phyloP scores from a whole-genome alignment of 2,113 vertebrate genomes.

The Anseranas semipalmata region DNA sequence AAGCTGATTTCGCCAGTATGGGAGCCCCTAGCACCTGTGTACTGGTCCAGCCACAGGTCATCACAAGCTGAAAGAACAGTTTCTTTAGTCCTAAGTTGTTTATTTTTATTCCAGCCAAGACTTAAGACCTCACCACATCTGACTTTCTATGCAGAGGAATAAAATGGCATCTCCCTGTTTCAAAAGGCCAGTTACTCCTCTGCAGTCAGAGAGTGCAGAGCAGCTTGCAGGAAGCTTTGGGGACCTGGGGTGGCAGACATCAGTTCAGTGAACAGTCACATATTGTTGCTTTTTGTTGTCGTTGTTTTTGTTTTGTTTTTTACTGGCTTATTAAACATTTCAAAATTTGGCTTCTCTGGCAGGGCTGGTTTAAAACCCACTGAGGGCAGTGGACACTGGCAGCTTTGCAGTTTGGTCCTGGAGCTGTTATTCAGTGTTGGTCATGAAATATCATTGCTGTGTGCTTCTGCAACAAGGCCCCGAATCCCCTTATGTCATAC shows the following conservation, averaged over 20 bases:
- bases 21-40: neutral
- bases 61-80: neutral
- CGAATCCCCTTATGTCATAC: neutral
- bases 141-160: neutral
- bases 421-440: neutral
- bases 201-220: neutral
- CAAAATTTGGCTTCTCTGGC: neutral
- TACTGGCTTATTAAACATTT: neutral
- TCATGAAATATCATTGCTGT: neutral
- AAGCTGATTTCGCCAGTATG: neutral
- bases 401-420: neutral
- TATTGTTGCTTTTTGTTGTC: neutral
- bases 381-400: neutral
- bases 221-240: neutral
- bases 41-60: neutral
- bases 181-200: neutral
- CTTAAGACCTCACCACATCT: neutral
- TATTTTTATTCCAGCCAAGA: neutral
- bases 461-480: neutral
- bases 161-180: neutral
- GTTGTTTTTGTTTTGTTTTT: neutral
- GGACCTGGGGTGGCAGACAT: fast-evolving
- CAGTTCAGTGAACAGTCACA: neutral
- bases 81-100: neutral
- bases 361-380: neutral